Conservation (phyloP, 2,888 invertebrate species). For the Polymixis lichenea region DNA sequence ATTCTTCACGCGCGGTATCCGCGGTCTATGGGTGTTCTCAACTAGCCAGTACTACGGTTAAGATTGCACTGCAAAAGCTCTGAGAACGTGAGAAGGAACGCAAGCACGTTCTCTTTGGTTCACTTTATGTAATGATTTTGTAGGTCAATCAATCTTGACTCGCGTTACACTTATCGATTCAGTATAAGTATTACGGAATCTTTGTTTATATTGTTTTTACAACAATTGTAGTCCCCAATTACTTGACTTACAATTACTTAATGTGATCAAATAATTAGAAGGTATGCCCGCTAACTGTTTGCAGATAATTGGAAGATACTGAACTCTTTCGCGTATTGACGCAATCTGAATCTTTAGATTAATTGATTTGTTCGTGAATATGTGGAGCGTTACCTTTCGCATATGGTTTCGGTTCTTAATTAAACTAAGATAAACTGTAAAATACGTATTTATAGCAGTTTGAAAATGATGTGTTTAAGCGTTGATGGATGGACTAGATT, state of each 20-base stretch:
- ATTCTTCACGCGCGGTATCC: conserved; percentile 52
- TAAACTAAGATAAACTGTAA: not conserved
- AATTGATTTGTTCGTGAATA: not conserved
- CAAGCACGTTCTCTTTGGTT: conserved; percentile 61
- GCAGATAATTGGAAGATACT: not conserved
- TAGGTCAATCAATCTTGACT: conserved; percentile 62
- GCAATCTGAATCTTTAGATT: not conserved
- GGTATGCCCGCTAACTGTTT: not conserved
- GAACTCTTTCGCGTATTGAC: too few species aligned
- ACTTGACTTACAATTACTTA: not conserved
- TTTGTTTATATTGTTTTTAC: conserved; percentile 29
- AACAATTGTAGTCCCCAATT: not conserved
- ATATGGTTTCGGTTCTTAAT: too few species aligned
- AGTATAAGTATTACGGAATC: conserved; percentile 14
- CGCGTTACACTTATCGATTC: conserved; percentile 33
- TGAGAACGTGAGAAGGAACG: conserved; percentile 64
- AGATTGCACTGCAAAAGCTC: conserved; percentile 67
- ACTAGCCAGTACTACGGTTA: conserved; percentile 65
- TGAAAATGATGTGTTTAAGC: not conserved
- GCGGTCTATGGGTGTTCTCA: conserved; percentile 57
- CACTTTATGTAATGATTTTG: conserved; percentile 66
- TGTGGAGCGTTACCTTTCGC: not conserved
- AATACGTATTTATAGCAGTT: not conserved
- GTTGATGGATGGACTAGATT: not conserved
- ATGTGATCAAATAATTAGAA: not conserved